Evolutionary conservation across 2,797 vertebrate genomes (phyloP).

Genomic region (Rhodeus uyekii): DNA sequence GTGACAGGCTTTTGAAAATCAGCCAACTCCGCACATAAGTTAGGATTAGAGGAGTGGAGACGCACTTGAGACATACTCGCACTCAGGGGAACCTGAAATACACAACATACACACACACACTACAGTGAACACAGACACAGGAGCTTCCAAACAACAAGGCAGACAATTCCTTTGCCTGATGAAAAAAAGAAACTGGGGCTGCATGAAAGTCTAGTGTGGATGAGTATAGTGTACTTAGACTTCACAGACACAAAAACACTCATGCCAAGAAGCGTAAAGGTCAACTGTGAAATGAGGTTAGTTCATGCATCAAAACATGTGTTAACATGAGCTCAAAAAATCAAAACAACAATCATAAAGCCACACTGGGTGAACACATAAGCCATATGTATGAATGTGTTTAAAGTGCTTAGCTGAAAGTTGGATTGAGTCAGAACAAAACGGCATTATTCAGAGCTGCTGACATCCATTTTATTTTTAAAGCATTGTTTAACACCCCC

Average conservation of each 20-base stretch:
- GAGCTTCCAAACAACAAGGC: background rate
- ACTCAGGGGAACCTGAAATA: slow-evolving; percentile 88
- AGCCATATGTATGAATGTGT: background rate
- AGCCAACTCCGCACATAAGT: slow-evolving; percentile 91
- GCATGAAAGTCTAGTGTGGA: background rate
- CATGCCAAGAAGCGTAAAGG: background rate
- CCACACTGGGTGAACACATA: background rate
- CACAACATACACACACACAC: background rate
- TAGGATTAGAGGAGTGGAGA: slow-evolving; percentile 97
- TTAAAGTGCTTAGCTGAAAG: background rate
- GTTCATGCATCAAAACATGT: background rate
- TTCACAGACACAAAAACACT: background rate
- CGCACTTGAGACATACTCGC: slow-evolving; percentile 91
- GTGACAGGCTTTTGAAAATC: slow-evolving; percentile 89
- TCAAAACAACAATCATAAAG: background rate
- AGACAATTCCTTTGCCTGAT: background rate
- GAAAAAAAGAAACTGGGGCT: too few species aligned
- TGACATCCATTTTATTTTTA: background rate
- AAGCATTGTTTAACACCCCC: background rate
- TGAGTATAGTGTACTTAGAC: background rate
- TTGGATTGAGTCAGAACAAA: background rate
- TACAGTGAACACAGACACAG: background rate
- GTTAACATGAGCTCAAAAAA: background rate
- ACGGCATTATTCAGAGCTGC: background rate
- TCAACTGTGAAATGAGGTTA: background rate